Evolutionary conservation across 2,888 invertebrate genomes (phyloP).

Genomic region (Pachycephus smyrnensis): DNA sequence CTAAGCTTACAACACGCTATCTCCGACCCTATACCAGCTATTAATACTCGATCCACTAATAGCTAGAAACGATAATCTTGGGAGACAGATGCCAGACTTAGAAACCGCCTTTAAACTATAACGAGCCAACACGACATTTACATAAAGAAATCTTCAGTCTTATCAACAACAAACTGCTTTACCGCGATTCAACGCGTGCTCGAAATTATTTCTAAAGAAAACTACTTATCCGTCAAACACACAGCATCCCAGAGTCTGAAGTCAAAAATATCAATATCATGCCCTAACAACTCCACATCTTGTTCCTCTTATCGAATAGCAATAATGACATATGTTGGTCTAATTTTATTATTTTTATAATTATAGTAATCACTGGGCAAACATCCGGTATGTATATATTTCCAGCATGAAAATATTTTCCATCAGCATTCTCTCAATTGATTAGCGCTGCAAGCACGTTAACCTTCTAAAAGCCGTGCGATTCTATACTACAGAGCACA

Average conservation of each 20-base stretch:
- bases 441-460: neutral
- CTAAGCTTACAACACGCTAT: constrained; percentile 38
- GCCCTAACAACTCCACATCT: neutral
- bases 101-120: neutral
- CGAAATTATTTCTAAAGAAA: neutral
- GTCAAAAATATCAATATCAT: neutral
- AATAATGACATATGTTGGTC: neutral
- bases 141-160: neutral
- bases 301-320: neutral
- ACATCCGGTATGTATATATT: neutral
- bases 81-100: constrained; percentile 39
- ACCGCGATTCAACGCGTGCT: neutral
- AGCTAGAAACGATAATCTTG: constrained; percentile 41
- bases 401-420: neutral
- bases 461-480: neutral
- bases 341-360: neutral
- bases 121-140: neutral
- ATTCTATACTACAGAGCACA: neutral
- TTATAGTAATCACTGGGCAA: neutral
- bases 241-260: neutral
- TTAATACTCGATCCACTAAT: constrained; percentile 43
- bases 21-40: constrained; percentile 26
- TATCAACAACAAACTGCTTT: neutral
- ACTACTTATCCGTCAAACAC: neutral
- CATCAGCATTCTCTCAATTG: neutral